Evolutionary conservation across 2,888 invertebrate species (phyloP), one percentile per base, ranked within the genome.

Genomic region (Agonum fuliginosum): DNA sequence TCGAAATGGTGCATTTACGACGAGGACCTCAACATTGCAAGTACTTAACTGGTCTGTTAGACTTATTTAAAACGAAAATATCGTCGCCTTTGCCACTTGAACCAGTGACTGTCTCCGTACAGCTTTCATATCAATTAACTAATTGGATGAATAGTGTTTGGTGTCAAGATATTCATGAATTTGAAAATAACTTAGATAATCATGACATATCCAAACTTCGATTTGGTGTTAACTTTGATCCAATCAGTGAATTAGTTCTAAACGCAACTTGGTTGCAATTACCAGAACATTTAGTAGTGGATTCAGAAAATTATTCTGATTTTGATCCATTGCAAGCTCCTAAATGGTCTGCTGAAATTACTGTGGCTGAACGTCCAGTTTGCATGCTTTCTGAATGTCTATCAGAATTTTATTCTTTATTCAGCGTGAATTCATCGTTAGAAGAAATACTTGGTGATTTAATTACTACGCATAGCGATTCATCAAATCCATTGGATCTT

Each of bases 11-110:
- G 65, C 95, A 97, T 85, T 88, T 98, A 79, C 93, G 93, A 84
- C 90, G 91, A 81, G 91, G 93, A 74, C 96, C 97, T 0, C 89
- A 91, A 20, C 93, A 95, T 82, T 96, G 94, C 83, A 93, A 92
- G 81, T 94, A 96, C 87, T 89, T 99, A 0, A 93, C 92, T 79
- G 95, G 94, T 78, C 89, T 98, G 65, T 87, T 97, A 41, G 93
- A 94, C 82, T 88, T 98, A 79, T 98, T 99, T 85, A 97, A 96
- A 87, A 94, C 94, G 20, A 98, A 96, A 90, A 91, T 94, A 84
- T 91, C 93, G n/a, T 90, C 90, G 46, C 91, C 89, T 14, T 84
- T 82, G 81, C 88, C 82, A 79, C 86, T 91, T 65, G 92, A 92
- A 81, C 91, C 93, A 46, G 92, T 94, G 19, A 87, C 90, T 70